Evolutionary conservation across 2,113 vertebrate genomes (phyloP), one percentile per base, ranked within the genome.

Genomic region (Tachysurus fulvidraco): DNA sequence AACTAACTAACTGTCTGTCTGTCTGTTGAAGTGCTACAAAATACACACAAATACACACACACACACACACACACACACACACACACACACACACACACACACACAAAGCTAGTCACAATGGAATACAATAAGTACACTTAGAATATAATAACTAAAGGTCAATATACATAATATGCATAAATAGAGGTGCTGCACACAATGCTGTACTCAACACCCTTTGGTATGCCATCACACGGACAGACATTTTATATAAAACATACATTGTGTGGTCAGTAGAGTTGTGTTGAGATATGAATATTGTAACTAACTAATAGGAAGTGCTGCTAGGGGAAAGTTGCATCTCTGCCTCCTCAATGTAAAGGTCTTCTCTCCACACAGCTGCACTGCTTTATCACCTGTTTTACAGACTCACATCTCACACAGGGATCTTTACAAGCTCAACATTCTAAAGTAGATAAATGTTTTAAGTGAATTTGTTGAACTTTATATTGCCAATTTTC

Each of bases 401-500:
- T 54, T 28, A 77, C 25, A 77, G 71, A 11, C 21, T 50, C 73
- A 25, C 73, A 7, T 50, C 44, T 10, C 69, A 4, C 23, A 19
- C 36, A 44, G 69, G 36, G 69, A 44, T 73, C 36, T 76, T 76
- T 50, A 50, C 50, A 76, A 76, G 73, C 44, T 25, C 73, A 25
- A 21, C 46, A 76, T 76, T 50, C 44, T 25, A 25, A 76, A 50
- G 73, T 25, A 13, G 44, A 76, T 25, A n/a, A 76, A 76, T 76
- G 73, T 50, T 74, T 44, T 76, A 5, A 74, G 41, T 76, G 44
- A 21, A 76, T n/a, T 76, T 76, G 73, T 76, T 76, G 44, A 76
- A 76, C 44, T 76, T 76, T 76, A 76, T 76, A 14, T 76, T 76
- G 73, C 73, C 73, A 76, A 76, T n/a, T 76, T 76, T 76, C 73